Evolutionary conservation across 1,140 invertebrate species (phyloP).

Genomic region (Lamellibrachia luymesi): DNA sequence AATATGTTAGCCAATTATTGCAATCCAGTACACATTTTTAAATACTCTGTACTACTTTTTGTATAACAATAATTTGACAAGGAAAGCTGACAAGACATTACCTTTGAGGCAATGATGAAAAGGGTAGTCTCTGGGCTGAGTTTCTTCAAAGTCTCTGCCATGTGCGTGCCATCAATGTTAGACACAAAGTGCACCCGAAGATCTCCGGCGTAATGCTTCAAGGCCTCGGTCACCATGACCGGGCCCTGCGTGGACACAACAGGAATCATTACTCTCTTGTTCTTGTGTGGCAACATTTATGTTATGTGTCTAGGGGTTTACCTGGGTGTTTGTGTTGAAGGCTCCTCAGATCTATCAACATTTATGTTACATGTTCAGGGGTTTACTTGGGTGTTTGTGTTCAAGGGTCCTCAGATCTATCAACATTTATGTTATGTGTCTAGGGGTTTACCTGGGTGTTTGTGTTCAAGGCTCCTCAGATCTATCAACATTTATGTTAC

Average conservation of each 20-base stretch:
- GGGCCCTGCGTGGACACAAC: conserved; percentile 70
- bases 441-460: too few relatives aligned
- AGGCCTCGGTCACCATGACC: conserved; percentile 96
- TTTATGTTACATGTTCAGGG: too few relatives aligned
- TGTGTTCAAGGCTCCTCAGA: too few relatives aligned
- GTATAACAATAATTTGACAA: background rate
- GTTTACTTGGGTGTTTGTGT: too few relatives aligned
- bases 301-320: background rate
- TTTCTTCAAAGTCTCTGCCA: conserved; percentile 89
- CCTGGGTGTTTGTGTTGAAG: too few relatives aligned
- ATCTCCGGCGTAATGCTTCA: conserved; percentile 81
- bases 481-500: too few relatives aligned
- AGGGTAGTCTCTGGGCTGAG: conserved; percentile 90
- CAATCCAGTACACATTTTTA: background rate
- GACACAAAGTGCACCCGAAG: conserved; percentile 96
- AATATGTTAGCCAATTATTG: too few relatives aligned
- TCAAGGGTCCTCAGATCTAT: too few relatives aligned
- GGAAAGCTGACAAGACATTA: conserved; percentile 27
- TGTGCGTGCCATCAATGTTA: conserved; percentile 98
- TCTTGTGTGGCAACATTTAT: background rate
- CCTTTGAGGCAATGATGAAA: conserved; percentile 97
- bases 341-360: too few relatives aligned
- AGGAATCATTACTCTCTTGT: background rate
- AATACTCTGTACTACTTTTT: background rate
- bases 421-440: too few relatives aligned